phyloP scores from a whole-genome alignment of 2,888 invertebrate genomes.

The Hedya salicella region DNA sequence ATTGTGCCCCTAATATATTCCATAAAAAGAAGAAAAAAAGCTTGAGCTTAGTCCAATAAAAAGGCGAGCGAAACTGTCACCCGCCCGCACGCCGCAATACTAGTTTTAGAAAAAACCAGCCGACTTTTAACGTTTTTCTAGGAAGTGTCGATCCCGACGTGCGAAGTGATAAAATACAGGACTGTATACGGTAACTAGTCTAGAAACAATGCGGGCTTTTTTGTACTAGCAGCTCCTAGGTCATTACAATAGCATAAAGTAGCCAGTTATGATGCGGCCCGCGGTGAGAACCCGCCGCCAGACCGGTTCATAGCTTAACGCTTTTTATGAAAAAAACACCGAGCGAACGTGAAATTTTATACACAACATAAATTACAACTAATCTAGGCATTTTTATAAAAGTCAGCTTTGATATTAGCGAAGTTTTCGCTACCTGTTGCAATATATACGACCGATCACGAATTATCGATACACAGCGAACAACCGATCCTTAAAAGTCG shows the following conservation, averaged over 20 bases:
- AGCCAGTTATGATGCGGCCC: conserved; percentile 77
- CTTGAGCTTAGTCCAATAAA: conserved; percentile 25
- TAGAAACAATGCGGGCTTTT: conserved; percentile 78
- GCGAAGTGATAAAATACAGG: conserved; percentile 72
- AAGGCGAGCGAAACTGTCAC: conserved; percentile 38
- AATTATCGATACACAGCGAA: conserved; percentile 81
- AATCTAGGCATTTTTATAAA: conserved; percentile 27
- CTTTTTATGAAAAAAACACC: conserved; percentile 72
- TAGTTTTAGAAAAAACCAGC: conserved; percentile 43
- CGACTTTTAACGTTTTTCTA: conserved; percentile 55
- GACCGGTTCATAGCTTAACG: conserved; percentile 75
- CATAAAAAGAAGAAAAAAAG: conserved; percentile 15
- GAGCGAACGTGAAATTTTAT: conserved; percentile 44
- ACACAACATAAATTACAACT: conserved; percentile 29
- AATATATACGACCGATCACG: conserved; percentile 72
- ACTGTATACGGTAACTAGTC: conserved; percentile 70
- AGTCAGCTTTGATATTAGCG: conserved; percentile 11
- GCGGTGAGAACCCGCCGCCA: conserved; percentile 67
- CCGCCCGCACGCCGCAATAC: conserved; percentile 29
- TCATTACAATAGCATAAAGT: conserved; percentile 82
- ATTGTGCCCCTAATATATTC: conserved; percentile 37
- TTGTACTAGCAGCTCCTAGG: conserved; percentile 77
- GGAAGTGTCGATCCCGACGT: conserved; percentile 63
- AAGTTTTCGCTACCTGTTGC: conserved; percentile 50
- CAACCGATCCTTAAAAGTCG: conserved; percentile 81